Evolutionary conservation across 92 coral and sea anemone species (phyloP), one percentile per base, ranked within the genome.

Genomic region (Porites evermanni): DNA sequence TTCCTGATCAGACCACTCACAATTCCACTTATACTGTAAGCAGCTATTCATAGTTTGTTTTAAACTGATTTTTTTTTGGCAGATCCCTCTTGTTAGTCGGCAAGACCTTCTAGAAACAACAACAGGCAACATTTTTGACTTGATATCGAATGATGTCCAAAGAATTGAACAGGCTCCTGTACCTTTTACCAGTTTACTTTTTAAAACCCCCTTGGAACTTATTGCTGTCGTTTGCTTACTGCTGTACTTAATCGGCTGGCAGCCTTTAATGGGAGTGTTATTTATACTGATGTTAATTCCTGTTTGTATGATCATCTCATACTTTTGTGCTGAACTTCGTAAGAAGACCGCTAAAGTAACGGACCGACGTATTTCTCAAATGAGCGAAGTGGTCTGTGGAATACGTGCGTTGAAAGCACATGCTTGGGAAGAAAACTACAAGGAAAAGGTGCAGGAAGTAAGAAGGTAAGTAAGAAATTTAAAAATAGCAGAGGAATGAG

Each of bases 391-490:
- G n/a, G 64, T 80, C 53, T 17, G 75, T 54, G 84, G 76, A 63
- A 80, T 80, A 17, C 84, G 74, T 47, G 74, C 74, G 14, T 61
- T 79, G 12, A 79, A 79, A 64, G 26, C 84, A 20, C 84, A 79
- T 79, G 84, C 74, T 38, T 79, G 84, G 84, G 84, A 79, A 10
- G 74, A 65, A 0, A 67, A 66, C 74, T 79, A 79, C 74, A 51
- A 64, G 50, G 74, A 66, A 21, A 65, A 44, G 23, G 64, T 79
- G 3, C 18, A 79, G 16, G 84, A 79, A 66, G 50, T 79, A 7
- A 19, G 84, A 67, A 44, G 74, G 84, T 79, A 8, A 79, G 84
- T 24, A 26, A 26, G 32, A 26, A 26, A 26, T 26, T 26, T 26
- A 26, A 26, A 26, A 26, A 26, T 26, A 26, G 32, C 32, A 26